These are phyloP conservation scores for Cyanoderma ruficeps DNA, from an alignment of 2,113 vertebrate genomes.

Conservation along the genomic window DNA sequence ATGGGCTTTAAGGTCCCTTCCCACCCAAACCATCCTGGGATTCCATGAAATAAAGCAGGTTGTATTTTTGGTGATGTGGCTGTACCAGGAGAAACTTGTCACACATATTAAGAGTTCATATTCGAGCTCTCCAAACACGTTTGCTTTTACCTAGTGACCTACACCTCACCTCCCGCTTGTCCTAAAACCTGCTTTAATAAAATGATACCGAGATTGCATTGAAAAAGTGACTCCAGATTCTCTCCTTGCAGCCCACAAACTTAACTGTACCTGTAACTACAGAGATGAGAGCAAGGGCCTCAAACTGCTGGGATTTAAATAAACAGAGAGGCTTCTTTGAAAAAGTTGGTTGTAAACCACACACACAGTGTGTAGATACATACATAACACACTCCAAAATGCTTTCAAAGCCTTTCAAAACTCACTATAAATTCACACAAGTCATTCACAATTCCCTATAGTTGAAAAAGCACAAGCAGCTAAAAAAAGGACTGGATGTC, in stretches of 20 bases:
- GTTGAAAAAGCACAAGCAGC: not conserved
- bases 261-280: not conserved
- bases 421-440: not conserved
- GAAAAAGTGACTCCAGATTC: not conserved
- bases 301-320: not conserved
- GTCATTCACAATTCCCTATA: not conserved
- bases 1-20: not conserved
- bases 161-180: not conserved
- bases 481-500: not conserved
- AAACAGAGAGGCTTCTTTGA: not conserved
- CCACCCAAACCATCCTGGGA: not conserved
- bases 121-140: fast-evolving
- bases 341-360: not conserved
- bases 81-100: fast-evolving
- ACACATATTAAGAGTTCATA: fast-evolving
- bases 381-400: not conserved
- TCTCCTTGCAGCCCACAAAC: not conserved
- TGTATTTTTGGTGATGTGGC: not conserved
- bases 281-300: not conserved
- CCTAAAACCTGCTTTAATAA: not conserved
- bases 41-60: not conserved
- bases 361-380: not conserved
- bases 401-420: not conserved
- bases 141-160: not conserved
- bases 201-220: not conserved